phyloP scores from a whole-genome alignment of 2,888 invertebrate genomes.

The Alsophila aescularia region DNA sequence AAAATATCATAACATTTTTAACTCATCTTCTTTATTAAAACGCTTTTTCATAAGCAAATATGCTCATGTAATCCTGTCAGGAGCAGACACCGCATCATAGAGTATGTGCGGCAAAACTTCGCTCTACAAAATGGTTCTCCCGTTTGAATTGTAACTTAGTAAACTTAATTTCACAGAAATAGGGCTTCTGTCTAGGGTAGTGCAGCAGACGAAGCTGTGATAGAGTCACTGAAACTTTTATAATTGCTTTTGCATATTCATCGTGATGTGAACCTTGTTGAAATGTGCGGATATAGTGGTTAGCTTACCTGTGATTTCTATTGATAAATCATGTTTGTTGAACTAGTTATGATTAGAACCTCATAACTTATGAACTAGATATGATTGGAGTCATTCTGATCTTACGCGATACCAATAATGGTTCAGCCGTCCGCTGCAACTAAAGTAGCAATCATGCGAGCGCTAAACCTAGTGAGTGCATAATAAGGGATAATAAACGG shows the following conservation, averaged over 20 bases:
- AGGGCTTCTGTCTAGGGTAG: constrained; percentile 15
- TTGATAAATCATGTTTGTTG: no score
- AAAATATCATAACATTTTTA: neutral
- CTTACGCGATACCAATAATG: no score
- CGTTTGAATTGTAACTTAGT: constrained; percentile 25
- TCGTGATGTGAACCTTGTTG: neutral
- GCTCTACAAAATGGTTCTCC: constrained; percentile 21
- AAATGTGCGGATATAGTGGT: neutral
- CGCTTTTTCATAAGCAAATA: constrained; percentile 6
- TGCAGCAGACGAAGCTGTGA: constrained; percentile 15
- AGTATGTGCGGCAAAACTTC: constrained; percentile 18
- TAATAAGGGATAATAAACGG: no score
- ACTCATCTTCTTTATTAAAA: constrained; percentile 2
- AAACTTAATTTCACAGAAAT: constrained; percentile 26
- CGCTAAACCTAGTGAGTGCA: no score
- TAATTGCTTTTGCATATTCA: constrained; percentile 23
- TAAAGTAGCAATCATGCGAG: no score
- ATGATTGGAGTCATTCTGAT: no score
- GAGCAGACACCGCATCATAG: constrained; percentile 2
- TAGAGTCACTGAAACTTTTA: constrained; percentile 16
- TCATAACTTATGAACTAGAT: no score
- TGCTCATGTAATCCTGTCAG: constrained; percentile 9
- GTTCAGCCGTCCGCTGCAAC: no score
- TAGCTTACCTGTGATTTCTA: neutral
- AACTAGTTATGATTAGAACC: no score